phyloP scores from a whole-genome alignment of 2,113 vertebrate species.

The Festucalex cinctus region DNA sequence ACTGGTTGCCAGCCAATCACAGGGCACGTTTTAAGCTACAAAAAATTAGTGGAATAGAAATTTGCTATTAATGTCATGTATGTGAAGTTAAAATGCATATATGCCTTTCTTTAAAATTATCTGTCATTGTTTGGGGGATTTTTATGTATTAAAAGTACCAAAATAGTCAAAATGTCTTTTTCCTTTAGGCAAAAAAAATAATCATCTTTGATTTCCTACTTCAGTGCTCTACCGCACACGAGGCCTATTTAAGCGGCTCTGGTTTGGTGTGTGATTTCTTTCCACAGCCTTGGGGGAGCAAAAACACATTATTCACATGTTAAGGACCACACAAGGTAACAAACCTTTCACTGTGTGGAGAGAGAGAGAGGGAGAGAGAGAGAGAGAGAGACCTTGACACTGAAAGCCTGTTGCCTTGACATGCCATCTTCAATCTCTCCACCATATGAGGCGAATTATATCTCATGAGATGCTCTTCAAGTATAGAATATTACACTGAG shows the following conservation, averaged over 20 bases:
- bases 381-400: conserved; percentile 34
- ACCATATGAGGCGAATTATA: conserved; percentile 9
- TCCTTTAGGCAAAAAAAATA: neutral
- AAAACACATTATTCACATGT: conserved; percentile 9
- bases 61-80: no score
- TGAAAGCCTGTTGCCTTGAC: conserved; percentile 52
- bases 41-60: no score
- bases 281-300: neutral
- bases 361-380: neutral
- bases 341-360: conserved; percentile 10
- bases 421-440: conserved; percentile 29
- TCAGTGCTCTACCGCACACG: neutral
- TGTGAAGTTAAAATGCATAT: no score
- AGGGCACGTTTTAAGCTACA: no score
- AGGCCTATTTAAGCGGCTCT: neutral
- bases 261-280: neutral
- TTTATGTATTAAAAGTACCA: neutral
- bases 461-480: conserved; percentile 2
- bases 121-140: no score
- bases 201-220: neutral
- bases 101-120: no score
- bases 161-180: neutral
- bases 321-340: conserved; percentile 15
- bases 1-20: no score
- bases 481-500: conserved; percentile 19